Evolutionary conservation across 2,888 invertebrate genomes (phyloP), one percentile per base, ranked within the genome.

Genomic region (Agelastica alni): DNA sequence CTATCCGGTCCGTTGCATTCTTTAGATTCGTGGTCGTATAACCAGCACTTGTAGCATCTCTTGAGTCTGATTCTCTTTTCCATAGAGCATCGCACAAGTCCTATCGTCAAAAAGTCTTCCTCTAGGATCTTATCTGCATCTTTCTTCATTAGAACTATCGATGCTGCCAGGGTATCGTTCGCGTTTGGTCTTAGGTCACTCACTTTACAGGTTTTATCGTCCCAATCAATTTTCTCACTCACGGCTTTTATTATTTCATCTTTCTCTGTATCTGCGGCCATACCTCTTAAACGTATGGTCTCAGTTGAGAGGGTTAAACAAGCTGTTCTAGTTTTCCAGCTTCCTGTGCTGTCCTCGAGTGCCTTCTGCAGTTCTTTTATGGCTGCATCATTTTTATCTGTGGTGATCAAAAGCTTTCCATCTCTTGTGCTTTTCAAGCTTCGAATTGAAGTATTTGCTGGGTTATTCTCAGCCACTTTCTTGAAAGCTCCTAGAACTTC

Each of bases 351-450:
- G 22, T 22, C 22, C 7, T 22, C 7, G 4, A 22, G 7, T 22
- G 22, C 22, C 7, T 7, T 22, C 22, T 22, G 22, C 4, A 22
- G 4, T 22, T 22, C 22, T 22, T 22, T 4, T 7, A 7, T 7
- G 7, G 22, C 22, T 22, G 4, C 10, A 17, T 17, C 39, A n/a
- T 39, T n/a, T 39, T 39, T 39, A 18, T 20, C 39, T n/a, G 10
- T 44, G 4, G 44, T 44, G 5, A 44, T 44, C 17, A 31, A 16
- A 4, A 44, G 30, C 2, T 44, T 44, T 2, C 44, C 31, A n/a
- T 44, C 44, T 44, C 28, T 44, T 30, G 30, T 44, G n/a, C 44
- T 44, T 30, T 14, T 44, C 17, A 44, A 4, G 9, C 30, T 31
- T 30, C 17, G 5, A 1, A 44, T 44, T 7, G 14, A 7, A 4